A percentile compares a stretch with the other conserved stretches of the same genome.
Conservation (phyloP, 2,888 invertebrate genomes). For the Mactromeris polynyma region DNA sequence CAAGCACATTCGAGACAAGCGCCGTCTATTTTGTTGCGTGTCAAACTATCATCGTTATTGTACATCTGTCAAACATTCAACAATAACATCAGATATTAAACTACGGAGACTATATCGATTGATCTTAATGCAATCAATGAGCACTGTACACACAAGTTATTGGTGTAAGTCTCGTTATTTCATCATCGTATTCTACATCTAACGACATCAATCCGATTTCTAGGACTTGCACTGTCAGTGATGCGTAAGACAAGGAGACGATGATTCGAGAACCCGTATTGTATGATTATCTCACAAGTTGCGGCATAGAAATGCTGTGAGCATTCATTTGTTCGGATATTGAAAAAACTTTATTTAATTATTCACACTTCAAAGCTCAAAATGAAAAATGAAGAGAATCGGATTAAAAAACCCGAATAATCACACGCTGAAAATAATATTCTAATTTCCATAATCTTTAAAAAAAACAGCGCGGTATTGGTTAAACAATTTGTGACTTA, state of each 20-base stretch:
- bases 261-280: too few species aligned
- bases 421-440: too few species aligned
- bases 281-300: too few species aligned
- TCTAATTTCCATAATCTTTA: too few species aligned
- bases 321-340: too few species aligned
- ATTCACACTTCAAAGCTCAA: too few species aligned
- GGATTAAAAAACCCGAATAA: too few species aligned
- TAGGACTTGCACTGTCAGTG: neutral
- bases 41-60: neutral
- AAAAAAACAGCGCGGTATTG: too few species aligned
- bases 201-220: neutral
- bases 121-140: neutral
- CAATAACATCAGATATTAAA: conserved; percentile 6
- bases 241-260: neutral
- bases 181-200: neutral
- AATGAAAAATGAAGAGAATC: too few species aligned
- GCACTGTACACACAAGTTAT: neutral
- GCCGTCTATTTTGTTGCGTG: neutral
- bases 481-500: too few species aligned
- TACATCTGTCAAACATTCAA: neutral
- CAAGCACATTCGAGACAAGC: neutral
- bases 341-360: too few species aligned
- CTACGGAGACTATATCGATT: neutral
- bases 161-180: neutral
- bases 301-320: too few species aligned